These are phyloP conservation scores for Tarsius wallacei DNA, from an alignment of 2,797 vertebrate species.

Conservation along the genomic window DNA sequence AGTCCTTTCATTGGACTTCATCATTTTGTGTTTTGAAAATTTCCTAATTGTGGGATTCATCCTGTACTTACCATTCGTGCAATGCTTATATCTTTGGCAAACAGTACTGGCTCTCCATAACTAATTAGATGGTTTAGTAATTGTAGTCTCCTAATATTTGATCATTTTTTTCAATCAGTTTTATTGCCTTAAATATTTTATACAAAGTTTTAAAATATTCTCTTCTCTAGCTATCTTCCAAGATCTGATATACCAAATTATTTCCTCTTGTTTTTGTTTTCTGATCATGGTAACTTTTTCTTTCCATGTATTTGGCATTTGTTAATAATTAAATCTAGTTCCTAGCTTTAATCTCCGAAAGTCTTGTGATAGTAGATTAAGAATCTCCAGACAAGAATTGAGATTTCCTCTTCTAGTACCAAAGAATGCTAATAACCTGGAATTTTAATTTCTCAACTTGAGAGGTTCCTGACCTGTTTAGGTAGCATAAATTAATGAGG, in stretches of 20 bases:
- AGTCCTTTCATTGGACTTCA: neutral
- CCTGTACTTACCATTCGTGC: neutral
- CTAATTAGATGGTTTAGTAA: neutral
- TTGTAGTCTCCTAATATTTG: neutral
- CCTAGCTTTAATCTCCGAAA: neutral
- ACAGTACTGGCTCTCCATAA: neutral
- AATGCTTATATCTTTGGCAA: neutral
- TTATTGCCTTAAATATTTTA: neutral
- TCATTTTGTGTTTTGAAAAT: slow-evolving; percentile 3
- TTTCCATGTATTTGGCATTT: neutral
- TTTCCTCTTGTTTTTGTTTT: neutral
- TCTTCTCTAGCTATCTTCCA: slow-evolving; percentile 24
- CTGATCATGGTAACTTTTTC: neutral
- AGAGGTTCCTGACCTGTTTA: neutral
- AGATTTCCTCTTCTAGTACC: neutral
- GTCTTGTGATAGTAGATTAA: neutral
- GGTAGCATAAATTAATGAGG: neutral
- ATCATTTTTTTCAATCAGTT: neutral
- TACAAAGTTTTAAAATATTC: neutral
- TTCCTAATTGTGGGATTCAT: neutral
- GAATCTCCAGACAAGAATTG: neutral
- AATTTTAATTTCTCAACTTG: neutral
- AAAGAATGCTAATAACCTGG: neutral
- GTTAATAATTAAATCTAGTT: neutral
- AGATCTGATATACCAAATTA: neutral